phyloP scores from a whole-genome alignment of 2,797 vertebrate species.

The Microchirus variegatus region DNA sequence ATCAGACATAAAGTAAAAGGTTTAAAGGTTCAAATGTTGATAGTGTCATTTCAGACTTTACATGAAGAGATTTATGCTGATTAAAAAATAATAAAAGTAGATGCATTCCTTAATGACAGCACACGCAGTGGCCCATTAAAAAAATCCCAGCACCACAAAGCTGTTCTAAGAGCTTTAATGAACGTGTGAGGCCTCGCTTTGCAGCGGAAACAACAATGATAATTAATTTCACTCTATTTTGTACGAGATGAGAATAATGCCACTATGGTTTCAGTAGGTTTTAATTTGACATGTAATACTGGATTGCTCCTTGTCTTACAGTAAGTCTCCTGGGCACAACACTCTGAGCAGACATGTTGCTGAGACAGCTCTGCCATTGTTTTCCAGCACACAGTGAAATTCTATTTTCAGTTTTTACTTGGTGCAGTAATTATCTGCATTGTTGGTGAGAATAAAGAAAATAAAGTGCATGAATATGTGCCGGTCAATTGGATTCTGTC shows the following conservation, averaged over 20 bases:
- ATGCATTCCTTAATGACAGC: too few relatives aligned
- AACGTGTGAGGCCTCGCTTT: slow-evolving; percentile 5
- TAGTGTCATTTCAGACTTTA: slow-evolving; percentile 22
- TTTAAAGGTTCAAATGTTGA: slow-evolving; percentile 27
- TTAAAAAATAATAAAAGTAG: background rate
- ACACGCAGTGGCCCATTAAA: background rate
- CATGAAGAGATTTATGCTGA: background rate
- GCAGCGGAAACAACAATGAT: slow-evolving; percentile 1
- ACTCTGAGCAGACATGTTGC: slow-evolving; percentile 79
- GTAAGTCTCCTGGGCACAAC: slow-evolving; percentile 76
- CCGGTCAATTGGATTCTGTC: slow-evolving; percentile 90
- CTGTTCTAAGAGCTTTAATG: background rate
- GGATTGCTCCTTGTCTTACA: slow-evolving; percentile 72
- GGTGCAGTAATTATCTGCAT: slow-evolving; percentile 89
- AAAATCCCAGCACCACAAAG: slow-evolving; percentile 11
- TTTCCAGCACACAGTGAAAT: slow-evolving; percentile 83
- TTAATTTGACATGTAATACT: slow-evolving; percentile 66
- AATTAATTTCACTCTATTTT: slow-evolving; percentile 37
- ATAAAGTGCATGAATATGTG: slow-evolving; percentile 89
- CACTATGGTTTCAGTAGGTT: slow-evolving; percentile 49
- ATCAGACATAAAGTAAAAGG: slow-evolving; percentile 11
- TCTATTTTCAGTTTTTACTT: slow-evolving; percentile 88
- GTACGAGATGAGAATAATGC: slow-evolving; percentile 31
- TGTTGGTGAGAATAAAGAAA: slow-evolving; percentile 89
- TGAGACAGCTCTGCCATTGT: slow-evolving; percentile 85